Evolutionary conservation across 64 coral and sea anemone genomes (phyloP).

Genomic region (Platygyra sinensis): DNA sequence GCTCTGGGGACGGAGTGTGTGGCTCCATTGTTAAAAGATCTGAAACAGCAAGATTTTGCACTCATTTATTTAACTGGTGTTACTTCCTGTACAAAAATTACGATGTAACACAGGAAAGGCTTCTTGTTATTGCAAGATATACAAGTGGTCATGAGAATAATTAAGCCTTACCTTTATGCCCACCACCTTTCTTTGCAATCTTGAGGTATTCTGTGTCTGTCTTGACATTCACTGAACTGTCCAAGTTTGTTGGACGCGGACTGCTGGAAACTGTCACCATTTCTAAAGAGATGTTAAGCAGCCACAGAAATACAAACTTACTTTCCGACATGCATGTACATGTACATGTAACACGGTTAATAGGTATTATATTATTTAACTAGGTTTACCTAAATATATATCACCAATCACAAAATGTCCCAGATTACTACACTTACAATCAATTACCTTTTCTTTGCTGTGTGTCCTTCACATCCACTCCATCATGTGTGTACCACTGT

Average conservation of each 20-base stretch:
- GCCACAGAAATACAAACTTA: too few species aligned
- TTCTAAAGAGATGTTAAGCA: background rate
- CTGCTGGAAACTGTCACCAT: constrained; percentile 1
- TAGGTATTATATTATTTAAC: too few species aligned
- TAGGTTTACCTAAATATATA: too few species aligned
- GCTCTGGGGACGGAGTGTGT: constrained; percentile 48
- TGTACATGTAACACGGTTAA: background rate
- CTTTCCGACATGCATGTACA: background rate
- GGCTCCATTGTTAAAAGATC: constrained; percentile 40
- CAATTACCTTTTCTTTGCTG: constrained; percentile 10
- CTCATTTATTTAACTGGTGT: background rate
- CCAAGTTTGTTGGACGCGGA: background rate
- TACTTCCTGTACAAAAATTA: background rate
- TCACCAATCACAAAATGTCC: background rate
- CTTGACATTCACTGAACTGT: constrained; percentile 4
- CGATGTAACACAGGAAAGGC: background rate
- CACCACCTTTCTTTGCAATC: constrained; percentile 65
- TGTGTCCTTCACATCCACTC: constrained; percentile 3
- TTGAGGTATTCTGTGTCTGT: constrained; percentile 53
- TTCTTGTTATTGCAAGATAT: too few species aligned
- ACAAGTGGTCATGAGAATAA: background rate
- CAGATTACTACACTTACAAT: background rate
- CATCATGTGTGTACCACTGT: constrained; percentile 57
- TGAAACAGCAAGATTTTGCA: background rate
- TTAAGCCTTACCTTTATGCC: constrained; percentile 57